These are phyloP conservation scores for Aphelenchoides bicaudatus DNA, from an alignment of 2,888 invertebrate species.

Conservation along the genomic window DNA sequence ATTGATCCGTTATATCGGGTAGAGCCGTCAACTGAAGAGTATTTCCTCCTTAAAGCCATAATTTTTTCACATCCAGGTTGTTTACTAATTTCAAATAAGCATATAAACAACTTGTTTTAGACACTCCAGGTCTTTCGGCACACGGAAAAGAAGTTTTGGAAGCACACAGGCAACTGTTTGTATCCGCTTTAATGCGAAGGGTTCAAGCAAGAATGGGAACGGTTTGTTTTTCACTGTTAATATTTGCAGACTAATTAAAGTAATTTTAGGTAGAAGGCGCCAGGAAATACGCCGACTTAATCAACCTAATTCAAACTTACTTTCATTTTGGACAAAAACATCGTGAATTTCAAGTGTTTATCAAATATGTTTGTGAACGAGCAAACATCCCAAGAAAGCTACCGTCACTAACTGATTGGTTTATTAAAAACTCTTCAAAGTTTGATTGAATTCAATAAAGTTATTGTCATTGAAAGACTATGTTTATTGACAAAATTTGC, in stretches of 20 bases:
- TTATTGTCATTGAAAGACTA: too few species aligned
- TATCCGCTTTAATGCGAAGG: not conserved
- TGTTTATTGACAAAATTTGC: too few species aligned
- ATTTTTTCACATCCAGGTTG: constrained; percentile 12
- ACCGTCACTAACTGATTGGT: not conserved
- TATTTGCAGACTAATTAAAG: too few species aligned
- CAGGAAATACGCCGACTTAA: constrained; percentile 8
- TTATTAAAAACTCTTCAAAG: constrained; percentile 6
- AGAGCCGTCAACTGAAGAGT: constrained; percentile 1
- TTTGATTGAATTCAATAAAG: too few species aligned
- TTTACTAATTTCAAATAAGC: too few species aligned
- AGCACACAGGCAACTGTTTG: not conserved
- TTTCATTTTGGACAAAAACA: constrained; percentile 7
- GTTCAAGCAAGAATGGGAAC: constrained; percentile 8
- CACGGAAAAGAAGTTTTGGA: constrained; percentile 1
- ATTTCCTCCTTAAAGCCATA: constrained; percentile 2
- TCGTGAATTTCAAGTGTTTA: not conserved
- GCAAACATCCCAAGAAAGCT: too few species aligned
- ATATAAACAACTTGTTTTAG: too few species aligned
- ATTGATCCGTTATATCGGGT: not conserved
- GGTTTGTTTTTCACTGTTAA: too few species aligned
- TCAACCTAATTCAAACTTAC: not conserved
- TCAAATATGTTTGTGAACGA: too few species aligned
- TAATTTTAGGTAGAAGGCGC: constrained; percentile 12
- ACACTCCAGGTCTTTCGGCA: not conserved